phyloP scores from a whole-genome alignment of 92 coral and sea anemone genomes.

The Phenganax marumi region DNA sequence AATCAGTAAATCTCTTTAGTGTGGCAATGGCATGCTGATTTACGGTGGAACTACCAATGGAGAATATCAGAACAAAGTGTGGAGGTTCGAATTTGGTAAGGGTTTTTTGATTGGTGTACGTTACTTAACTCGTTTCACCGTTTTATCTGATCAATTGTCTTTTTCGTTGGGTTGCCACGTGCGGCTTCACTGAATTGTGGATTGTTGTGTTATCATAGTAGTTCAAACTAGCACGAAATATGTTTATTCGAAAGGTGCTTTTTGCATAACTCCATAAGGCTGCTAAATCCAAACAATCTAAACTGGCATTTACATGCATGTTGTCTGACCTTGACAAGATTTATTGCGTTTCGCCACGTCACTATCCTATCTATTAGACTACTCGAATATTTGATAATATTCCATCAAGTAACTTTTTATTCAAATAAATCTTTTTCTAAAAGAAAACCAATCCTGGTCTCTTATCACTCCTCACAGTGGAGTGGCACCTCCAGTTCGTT shows the following conservation, averaged over 20 bases:
- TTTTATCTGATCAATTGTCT: too few species aligned
- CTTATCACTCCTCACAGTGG: conserved; percentile 32
- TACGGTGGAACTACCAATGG: conserved; percentile 88
- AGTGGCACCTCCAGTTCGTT: conserved; percentile 35
- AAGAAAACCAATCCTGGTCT: conserved; percentile 26
- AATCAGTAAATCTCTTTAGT: conserved; percentile 43
- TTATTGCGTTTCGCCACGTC: too few species aligned
- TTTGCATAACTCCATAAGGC: too few species aligned
- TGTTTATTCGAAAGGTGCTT: too few species aligned
- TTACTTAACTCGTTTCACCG: background rate
- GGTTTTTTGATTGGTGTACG: background rate
- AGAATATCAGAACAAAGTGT: conserved; percentile 62
- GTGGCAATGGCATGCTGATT: conserved; percentile 92
- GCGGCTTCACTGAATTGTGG: too few species aligned
- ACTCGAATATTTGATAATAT: background rate
- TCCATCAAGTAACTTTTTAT: background rate
- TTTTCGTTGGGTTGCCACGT: too few species aligned
- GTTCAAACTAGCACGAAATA: too few species aligned
- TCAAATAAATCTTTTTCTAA: background rate
- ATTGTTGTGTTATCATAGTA: too few species aligned
- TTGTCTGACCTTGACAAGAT: too few species aligned
- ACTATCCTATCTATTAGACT: background rate
- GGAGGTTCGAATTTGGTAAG: conserved; percentile 94
- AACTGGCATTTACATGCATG: too few species aligned
- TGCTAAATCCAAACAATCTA: too few species aligned